A percentile compares a stretch with the other conserved stretches of the same genome.
Evolutionary conservation across 2,888 invertebrate genomes (phyloP).

Genomic region (Sphaeridia pumilis): DNA sequence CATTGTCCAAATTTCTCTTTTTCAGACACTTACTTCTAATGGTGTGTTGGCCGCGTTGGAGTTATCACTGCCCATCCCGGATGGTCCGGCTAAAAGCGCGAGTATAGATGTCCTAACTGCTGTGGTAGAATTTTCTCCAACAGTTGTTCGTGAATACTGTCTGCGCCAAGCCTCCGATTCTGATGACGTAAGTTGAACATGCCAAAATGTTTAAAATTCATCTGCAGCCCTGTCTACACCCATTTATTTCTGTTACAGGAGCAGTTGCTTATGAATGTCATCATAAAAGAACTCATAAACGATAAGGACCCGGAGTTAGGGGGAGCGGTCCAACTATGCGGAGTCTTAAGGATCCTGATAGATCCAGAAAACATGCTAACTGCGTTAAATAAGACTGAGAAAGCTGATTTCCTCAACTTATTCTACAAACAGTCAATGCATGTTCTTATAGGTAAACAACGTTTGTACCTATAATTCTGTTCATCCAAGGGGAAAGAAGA

Average conservation of each 20-base stretch:
- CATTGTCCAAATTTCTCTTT: too few species aligned
- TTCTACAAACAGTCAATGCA: constrained; percentile 99
- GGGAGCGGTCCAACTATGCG: constrained; percentile 92
- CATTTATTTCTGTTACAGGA: too few species aligned
- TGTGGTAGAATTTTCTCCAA: constrained; percentile 96
- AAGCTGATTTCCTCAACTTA: constrained; percentile 93
- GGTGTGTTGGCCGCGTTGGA: constrained; percentile 81
- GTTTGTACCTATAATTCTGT: too few species aligned
- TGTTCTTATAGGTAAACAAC: constrained; percentile 71
- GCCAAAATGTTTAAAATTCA: too few species aligned
- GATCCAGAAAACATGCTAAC: constrained; percentile 98
- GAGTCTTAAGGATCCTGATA: constrained; percentile 78
- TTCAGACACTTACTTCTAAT: constrained; percentile 63
- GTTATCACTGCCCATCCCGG: constrained; percentile 80
- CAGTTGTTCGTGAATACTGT: constrained; percentile 92
- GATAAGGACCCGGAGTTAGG: constrained; percentile 95
- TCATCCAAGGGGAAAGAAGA: too few species aligned
- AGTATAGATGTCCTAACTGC: constrained; percentile 97
- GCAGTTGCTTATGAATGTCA: constrained; percentile 75
- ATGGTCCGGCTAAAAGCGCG: constrained; percentile 86
- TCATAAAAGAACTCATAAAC: constrained; percentile 95
- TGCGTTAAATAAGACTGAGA: constrained; percentile 86
- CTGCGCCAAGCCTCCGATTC: constrained; percentile 79
- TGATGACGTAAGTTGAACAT: constrained; percentile 58
- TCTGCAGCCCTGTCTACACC: too few species aligned